Base-by-base conservation (phyloP, 2,113 vertebrate genomes). In the Archocentrus centrarchus region DNA sequence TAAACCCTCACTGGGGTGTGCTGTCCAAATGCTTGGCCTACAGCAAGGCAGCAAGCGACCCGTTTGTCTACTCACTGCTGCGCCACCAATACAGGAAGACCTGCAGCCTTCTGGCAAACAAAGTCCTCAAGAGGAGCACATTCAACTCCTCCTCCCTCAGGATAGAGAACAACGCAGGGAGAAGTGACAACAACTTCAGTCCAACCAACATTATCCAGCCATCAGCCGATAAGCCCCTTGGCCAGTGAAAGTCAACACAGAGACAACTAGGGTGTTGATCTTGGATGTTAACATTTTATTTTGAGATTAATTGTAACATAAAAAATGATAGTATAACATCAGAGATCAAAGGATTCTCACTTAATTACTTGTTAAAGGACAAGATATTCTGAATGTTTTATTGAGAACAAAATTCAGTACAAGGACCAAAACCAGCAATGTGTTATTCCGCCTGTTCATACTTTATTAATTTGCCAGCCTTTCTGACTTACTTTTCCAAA, bases 11-110 rank as follows among this genome's bases (percentile, higher is more conserved):
- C 92, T 99, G 98, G 98, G 98, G 97, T 6, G 96, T 98, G 75
- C 92, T 98, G 78, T 97, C 97, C 93, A 98, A 99, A 94, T 98
- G 97, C 94, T 93, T 99, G 94, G 97, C 97, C 86, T 99, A 99
- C 95, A 96, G 97, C 96, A 99, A 99, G 91, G 98, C 97, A 3
- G 97, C 97, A 10, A 97, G 97, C 3, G 98, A 99, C 94, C 98
- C 98, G 6, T 99, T 99, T 58, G 98, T 99, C 83, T 99, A 99
- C 95, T 99, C 98, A 22, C 93, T 99, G 70, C 96, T 99, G 64
- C 97, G 98, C 17, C 96, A 97, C 87, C 98, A 99, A 90, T 99
- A 99, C 95, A 97, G 96, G 93, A 97, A 96, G 92, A 97, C 97
- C 14, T 98, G 97, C 96, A 95, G 93, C 59, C 96, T 97, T 75